These are phyloP conservation scores for Aphelenchoides fujianensis DNA, from an alignment of 1,140 invertebrate genomes.

Conservation along the genomic window DNA sequence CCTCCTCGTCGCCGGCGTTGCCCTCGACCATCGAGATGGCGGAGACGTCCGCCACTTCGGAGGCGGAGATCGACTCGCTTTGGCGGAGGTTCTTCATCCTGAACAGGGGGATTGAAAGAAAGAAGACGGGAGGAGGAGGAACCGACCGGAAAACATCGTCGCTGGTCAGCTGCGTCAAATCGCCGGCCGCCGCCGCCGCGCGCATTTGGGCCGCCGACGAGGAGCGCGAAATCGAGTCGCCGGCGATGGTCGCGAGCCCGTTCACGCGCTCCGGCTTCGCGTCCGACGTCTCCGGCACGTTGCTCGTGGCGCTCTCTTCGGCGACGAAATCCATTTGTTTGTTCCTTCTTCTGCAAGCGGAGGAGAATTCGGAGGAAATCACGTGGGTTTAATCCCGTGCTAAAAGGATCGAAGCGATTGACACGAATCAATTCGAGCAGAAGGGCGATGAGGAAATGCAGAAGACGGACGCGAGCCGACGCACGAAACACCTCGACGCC, in stretches of 20 bases:
- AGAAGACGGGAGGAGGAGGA: slow-evolving; percentile 10
- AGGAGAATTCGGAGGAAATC: no score
- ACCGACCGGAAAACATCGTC: slow-evolving; percentile 55
- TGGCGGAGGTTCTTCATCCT: slow-evolving; percentile 19
- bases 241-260: neutral
- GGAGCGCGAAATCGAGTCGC: slow-evolving; percentile 7
- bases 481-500: no score
- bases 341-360: no score
- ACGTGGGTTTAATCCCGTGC: no score
- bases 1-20: slow-evolving; percentile 7
- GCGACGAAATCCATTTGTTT: slow-evolving; percentile 3
- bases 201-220: neutral
- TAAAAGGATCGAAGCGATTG: no score
- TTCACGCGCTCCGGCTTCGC: neutral
- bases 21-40: slow-evolving; percentile 1
- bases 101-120: slow-evolving; percentile 1
- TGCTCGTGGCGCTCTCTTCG: neutral
- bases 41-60: slow-evolving; percentile 17
- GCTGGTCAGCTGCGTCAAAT: slow-evolving; percentile 45
- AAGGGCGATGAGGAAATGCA: no score
- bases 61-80: slow-evolving; percentile 6
- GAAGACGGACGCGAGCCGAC: no score
- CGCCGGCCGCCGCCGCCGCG: neutral
- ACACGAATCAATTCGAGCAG: no score
- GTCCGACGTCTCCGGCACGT: neutral